phyloP scores from a whole-genome alignment of 2,797 vertebrate species.

The Onychomys leucogaster region DNA sequence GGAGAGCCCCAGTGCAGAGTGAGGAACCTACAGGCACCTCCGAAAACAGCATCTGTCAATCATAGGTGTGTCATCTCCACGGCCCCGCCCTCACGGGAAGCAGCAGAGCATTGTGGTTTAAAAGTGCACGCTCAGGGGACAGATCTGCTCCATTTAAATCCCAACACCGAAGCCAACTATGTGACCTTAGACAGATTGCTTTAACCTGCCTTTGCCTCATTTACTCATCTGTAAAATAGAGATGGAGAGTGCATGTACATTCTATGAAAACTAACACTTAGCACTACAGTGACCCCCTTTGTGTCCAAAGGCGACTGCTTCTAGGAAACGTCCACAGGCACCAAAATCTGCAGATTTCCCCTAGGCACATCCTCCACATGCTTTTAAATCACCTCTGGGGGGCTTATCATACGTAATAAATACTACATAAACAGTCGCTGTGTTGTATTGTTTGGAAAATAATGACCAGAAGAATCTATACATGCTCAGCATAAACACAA shows the following conservation, averaged over 20 bases:
- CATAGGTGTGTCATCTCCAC: neutral
- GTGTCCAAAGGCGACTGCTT: neutral
- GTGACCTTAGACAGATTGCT: neutral
- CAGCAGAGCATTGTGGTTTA: neutral
- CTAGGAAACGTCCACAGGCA: neutral
- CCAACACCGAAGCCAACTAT: neutral
- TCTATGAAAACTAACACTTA: neutral
- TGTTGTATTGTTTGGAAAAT: neutral
- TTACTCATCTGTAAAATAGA: conserved; percentile 46
- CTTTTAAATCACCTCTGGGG: neutral
- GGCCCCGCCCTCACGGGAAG: neutral
- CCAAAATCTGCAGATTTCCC: neutral
- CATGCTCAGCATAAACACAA: neutral
- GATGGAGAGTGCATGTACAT: neutral
- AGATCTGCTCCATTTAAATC: neutral
- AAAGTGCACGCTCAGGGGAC: neutral
- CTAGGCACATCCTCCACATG: neutral
- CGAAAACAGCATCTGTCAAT: neutral
- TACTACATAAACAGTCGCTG: neutral
- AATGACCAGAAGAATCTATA: neutral
- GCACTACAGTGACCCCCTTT: neutral
- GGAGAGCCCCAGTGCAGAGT: neutral
- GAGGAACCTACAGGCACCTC: neutral
- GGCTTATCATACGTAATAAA: neutral
- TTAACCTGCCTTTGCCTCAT: conserved; percentile 44